These are phyloP conservation scores for Neodiprion virginianus DNA, from an alignment of 1,140 invertebrate genomes.

Conservation along the genomic window DNA sequence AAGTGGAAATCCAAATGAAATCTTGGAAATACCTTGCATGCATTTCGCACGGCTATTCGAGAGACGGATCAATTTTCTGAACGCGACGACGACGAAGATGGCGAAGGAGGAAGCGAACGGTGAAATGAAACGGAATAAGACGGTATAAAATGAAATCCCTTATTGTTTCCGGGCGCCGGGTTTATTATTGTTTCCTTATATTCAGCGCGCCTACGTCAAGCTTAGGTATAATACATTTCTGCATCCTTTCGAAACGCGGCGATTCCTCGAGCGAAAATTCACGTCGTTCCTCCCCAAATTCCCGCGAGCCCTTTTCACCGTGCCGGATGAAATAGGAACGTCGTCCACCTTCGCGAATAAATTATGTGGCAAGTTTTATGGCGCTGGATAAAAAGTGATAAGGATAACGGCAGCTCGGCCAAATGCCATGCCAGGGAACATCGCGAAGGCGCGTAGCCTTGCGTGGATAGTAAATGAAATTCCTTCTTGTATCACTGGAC, in stretches of 20 bases:
- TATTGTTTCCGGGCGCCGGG: slow-evolving; percentile 11
- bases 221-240: not conserved
- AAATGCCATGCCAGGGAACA: not conserved
- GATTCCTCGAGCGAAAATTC: not conserved
- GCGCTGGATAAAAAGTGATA: too few species aligned
- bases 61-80: slow-evolving; percentile 6
- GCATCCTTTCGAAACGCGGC: not conserved
- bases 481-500: slow-evolving; percentile 11
- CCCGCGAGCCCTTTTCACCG: not conserved
- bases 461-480: slow-evolving; percentile 3
- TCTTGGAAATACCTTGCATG: not conserved
- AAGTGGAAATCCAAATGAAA: too few species aligned
- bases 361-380: too few species aligned
- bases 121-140: slow-evolving; percentile 17
- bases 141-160: slow-evolving; percentile 20
- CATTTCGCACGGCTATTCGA: not conserved
- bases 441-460: not conserved
- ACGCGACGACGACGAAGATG: not conserved
- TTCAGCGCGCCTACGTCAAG: not conserved
- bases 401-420: not conserved
- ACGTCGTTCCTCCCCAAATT: not conserved
- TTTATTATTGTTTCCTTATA: not conserved
- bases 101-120: not conserved
- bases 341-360: not conserved
- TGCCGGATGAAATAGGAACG: not conserved